Base-by-base conservation (phyloP, 2,888 invertebrate genomes). In the Salpingus planirostris region DNA sequence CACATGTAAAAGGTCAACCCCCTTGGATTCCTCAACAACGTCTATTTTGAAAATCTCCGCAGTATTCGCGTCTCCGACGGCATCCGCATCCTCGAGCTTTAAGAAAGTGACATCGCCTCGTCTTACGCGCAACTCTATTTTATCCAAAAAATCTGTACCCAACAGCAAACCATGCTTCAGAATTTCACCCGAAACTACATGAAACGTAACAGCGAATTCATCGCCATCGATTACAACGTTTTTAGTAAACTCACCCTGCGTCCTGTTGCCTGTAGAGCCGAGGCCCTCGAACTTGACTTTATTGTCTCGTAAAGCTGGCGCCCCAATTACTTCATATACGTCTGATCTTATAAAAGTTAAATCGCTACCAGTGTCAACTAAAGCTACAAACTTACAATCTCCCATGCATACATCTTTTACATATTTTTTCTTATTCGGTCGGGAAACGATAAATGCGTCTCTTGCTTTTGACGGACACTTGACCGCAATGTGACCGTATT, bases 211-310 rank as follows among this genome's bases (percentile, higher is more conserved):
- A 6, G 11, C 13, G 18, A 35, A 21, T 10, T 36, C 31, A 23
- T 38, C 40, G 13, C 31, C 36, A 33, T 44, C 38, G 7, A 46
- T 14, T 3, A 15, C 10, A 14, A 40, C 36, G n/a, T 29, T 31
- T 14, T 11, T 28, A 7, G 21, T 26, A 27, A 44, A 46, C 3
- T 21, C 36, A 12, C 42, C 40, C 13, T 40, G 11, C 8, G 42
- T 44, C 13, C 29, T 18, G 3, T 36, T 36, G 29, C 40, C 30
- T 26, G 29, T 40, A 4, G 15, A 11, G 13, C 42, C 42, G 21
- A 44, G 22, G 6, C 42, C 44, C 15, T 30, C 15, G 32, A 29
- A 11, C 14, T 24, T 14, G 31, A 21, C 12, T 8, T 10, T 24
- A 24, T 5, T 5, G 5, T 24, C 5, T 10, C 5, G 5, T 10